Evolutionary conservation across 2,888 invertebrate species (phyloP), one percentile per base, ranked within the genome.

Genomic region (Perizoma flavofasciatum): DNA sequence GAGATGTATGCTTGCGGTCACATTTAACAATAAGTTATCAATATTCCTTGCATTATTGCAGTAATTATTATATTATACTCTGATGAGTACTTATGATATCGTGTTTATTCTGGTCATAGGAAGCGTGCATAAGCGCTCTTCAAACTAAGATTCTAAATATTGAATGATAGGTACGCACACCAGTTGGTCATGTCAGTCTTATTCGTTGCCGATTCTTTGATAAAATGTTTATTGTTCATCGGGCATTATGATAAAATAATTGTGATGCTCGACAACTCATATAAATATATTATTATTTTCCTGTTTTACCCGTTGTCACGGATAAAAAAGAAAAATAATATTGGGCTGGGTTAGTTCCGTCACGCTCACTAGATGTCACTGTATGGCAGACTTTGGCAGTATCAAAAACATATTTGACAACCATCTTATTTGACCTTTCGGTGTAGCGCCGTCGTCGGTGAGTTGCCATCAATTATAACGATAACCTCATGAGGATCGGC

Each of bases 21-120:
- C 82, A 85, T 78, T 78, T 83, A 83, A 82, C 80, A 81, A 83
- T 86, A 83, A 83, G 71, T 82, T 77, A 81, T 78, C 85, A 86
- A 86, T 84, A 75, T 82, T 83, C 66, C 69, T 79, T 81, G 81
- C 79, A 76, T 78, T 69, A 71, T 79, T 88, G 85, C 86, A 22
- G 3, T 22, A 22, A 22, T 22, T 80, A 67, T 74, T 73, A 46
- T 45, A 39, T 37, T 48, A 22, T 49, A 55, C 58, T 58, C 55
- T 48, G 77, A 78, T 81, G 84, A 84, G 83, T 77, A 74, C 77
- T 81, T 77, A 80, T 81, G 71, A 78, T 59, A 85, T 85, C 82
- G 92, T 92, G 92, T 90, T 87, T 83, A 81, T 86, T 91, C 92
- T 92, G 92, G 92, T 92, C 92, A 92, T 89, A 87, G 83, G 79